Evolutionary conservation across 1,140 invertebrate genomes (phyloP), one percentile per base, ranked within the genome.

Genomic region (Eufriesea mexicana): DNA sequence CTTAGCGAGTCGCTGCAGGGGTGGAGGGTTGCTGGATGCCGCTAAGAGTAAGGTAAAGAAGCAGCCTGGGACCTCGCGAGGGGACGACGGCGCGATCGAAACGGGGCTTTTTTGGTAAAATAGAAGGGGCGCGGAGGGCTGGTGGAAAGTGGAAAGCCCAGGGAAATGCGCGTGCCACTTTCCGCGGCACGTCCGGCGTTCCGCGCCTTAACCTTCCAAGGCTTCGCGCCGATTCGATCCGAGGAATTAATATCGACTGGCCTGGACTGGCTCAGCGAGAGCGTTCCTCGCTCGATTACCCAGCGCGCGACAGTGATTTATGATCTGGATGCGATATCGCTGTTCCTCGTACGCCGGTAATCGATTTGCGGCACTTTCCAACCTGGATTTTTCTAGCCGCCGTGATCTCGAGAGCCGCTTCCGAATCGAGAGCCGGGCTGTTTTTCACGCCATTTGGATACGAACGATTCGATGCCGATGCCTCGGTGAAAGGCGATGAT

Each of bases 271-370:
- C 82, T 64, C 7, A 18, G 51, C 71, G 85, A 62, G 67, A 83
- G 57, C 85, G 68, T 90, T 86, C 89, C 86, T 72, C 90, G 83
- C 87, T 91, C 91, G 90, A 91, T 91, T 91, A 91, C 83, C 84
- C 72, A 80, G 84, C 55, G 85, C 87, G 84, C 87, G 91, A 91
- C 91, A 86, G 89, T 91, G 90, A 91, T 91, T 91, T 91, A 91
- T 91, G 86, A 88, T 78, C 61, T 74, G 82, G 82, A 87, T 84
- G 76, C 55, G 87, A 88, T 87, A 87, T 87, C 86, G 86, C n/a
- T 87, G 86, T 87, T 87, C 64, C 71, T 68, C 59, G 80, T 28
- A 23, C 74, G 64, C 47, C 49, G 66, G 66, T 87, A 87, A 87
- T 87, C 86, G 86, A 87, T 87, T 84, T 51, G 66, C 81, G 86